These are phyloP conservation scores for Gila orcuttii DNA, from an alignment of 2,113 vertebrate genomes.

Conservation along the genomic window DNA sequence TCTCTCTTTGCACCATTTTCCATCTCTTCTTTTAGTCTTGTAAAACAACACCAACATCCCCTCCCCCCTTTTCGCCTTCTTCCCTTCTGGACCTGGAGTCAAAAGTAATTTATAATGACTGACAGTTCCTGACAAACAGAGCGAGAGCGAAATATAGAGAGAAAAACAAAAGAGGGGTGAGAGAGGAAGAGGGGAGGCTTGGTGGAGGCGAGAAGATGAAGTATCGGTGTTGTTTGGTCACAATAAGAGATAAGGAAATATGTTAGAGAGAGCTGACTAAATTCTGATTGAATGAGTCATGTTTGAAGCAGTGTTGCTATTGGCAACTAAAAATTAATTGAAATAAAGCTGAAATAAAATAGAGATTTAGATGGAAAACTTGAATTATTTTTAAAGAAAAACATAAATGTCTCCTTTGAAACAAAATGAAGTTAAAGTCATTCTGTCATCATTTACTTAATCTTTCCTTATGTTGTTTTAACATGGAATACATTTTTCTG, in stretches of 20 bases:
- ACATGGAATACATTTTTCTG: no score
- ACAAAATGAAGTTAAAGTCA: no score
- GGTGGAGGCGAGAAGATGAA: background rate
- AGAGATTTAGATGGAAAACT: no score
- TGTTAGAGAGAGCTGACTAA: background rate
- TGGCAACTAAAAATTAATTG: no score
- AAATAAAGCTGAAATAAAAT: no score
- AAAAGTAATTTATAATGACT: constrained; percentile 23
- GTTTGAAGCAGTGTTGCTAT: background rate
- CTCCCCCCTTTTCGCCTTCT: background rate
- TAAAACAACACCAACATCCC: background rate
- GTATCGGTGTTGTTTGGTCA: background rate
- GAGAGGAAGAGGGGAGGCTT: background rate
- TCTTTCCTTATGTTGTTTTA: no score
- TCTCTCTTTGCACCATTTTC: background rate
- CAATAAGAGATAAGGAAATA: background rate
- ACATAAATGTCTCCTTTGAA: no score
- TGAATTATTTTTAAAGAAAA: no score
- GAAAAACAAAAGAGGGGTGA: background rate
- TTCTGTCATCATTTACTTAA: no score
- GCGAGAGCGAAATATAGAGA: constrained; percentile 28
- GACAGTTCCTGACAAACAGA: constrained; percentile 37
- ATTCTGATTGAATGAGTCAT: background rate
- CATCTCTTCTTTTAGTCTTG: background rate
- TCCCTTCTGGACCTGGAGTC: background rate